Percentiles rank a stretch among this genome's conserved stretches.
These are phyloP conservation scores for Ochotona curzoniae DNA, from an alignment of 2,113 vertebrate genomes.

Conservation along the genomic window DNA sequence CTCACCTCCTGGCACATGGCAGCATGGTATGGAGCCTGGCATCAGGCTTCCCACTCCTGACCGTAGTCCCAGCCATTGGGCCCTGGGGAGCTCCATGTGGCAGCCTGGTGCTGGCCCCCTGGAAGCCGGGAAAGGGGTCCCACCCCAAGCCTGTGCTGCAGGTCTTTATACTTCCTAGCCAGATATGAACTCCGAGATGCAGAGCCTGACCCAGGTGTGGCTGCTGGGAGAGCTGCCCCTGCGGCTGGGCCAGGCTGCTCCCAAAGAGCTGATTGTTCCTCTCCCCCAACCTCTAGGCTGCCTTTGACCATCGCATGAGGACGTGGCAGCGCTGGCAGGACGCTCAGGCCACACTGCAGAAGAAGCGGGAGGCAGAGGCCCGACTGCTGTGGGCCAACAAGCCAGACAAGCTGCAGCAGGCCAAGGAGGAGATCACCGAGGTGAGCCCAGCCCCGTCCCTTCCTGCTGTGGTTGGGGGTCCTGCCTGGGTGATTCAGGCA, in stretches of 20 bases:
- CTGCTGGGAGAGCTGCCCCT: neutral
- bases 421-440: conserved; percentile 97
- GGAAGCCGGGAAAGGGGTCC: conserved; percentile 35
- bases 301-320: conserved; percentile 98
- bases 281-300: conserved; percentile 86
- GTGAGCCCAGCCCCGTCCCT: conserved; percentile 82
- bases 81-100: conserved; percentile 18
- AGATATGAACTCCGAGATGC: conserved; percentile 47
- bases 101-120: conserved; percentile 3
- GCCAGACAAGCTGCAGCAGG: conserved; percentile 97
- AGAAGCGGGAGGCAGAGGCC: conserved; percentile 96
- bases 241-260: neutral
- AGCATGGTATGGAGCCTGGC: neutral
- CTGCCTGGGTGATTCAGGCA: neutral
- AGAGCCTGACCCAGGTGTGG: neutral
- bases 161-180: neutral
- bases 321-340: conserved; percentile 99
- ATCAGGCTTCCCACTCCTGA: neutral
- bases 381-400: conserved; percentile 98
- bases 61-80: neutral
- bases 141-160: conserved; percentile 59
- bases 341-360: conserved; percentile 93
- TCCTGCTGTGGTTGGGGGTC: neutral
- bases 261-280: conserved; percentile 37
- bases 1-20: neutral